Base-by-base conservation (phyloP, 2,797 vertebrate genomes). In the Lepidocolaptes lacrymiger region DNA sequence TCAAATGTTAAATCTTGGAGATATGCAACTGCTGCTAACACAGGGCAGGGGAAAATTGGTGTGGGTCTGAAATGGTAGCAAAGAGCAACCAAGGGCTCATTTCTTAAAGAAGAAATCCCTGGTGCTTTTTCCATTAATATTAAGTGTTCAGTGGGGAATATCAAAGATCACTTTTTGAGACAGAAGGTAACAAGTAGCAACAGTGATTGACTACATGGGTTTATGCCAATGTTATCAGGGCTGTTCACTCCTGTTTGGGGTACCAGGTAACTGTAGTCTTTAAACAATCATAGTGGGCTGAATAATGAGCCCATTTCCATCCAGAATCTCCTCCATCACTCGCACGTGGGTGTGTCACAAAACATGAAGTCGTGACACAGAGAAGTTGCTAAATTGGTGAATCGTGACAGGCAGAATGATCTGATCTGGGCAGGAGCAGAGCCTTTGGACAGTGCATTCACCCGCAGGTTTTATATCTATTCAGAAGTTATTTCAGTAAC, bases 401-500 rank as follows among this genome's bases (percentile, higher is more conserved):
- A 81, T 87, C 43, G 58, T 32, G 36, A 67, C 63, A 82, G 80
- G 52, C 77, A 85, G 88, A 77, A 59, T 86, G 51, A 64, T 80
- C n/a, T 79, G 83, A 76, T 85, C 43, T 80, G 7, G 7, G 63
- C 43, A 74, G 61, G 78, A 69, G 37, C 69, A 69, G 74, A 93
- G 75, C 30, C 21, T 52, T 78, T 54, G 84, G 72, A 80, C 61
- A 80, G 12, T 89, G 49, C 64, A 24, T 82, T 96, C 75, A 73
- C 75, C 66, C 8, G 0, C 69, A 83, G 72, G 84, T 85, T 95
- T 91, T 90, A 43, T 90, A 43, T 71, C 75, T 79, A 51, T 77
- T 88, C 77, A 90, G 85, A 89, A 92, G 81, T 80, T 94, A 89
- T 93, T 95, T 95, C 62, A 64, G 62, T 88, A 95, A 95, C 58